Conservation (phyloP, 2,797 vertebrate species). For the Acanthurus tractus region DNA sequence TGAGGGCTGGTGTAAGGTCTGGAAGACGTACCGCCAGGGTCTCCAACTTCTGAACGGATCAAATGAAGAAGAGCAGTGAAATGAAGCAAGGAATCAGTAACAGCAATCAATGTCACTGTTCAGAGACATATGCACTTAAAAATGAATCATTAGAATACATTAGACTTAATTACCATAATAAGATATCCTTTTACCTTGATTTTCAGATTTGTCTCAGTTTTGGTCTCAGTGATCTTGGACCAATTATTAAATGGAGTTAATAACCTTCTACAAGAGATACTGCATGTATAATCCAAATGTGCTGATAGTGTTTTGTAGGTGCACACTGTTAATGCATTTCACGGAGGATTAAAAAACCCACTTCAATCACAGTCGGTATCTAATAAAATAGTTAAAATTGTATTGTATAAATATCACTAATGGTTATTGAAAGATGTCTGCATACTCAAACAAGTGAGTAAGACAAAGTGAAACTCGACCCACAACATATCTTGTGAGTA, state of each 20-base stretch:
- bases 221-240: slow-evolving; percentile 17
- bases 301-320: slow-evolving; percentile 18
- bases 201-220: slow-evolving; percentile 5
- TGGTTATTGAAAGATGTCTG: slow-evolving; percentile 26
- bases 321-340: slow-evolving; percentile 10
- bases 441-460: slow-evolving; percentile 28
- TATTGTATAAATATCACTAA: slow-evolving; percentile 20
- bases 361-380: not conserved
- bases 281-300: slow-evolving; percentile 57
- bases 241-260: slow-evolving; percentile 15
- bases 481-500: not conserved
- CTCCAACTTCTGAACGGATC: slow-evolving; percentile 66
- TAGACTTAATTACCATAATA: slow-evolving; percentile 20
- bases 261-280: slow-evolving; percentile 24
- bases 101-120: slow-evolving; percentile 22
- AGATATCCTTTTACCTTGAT: slow-evolving; percentile 38
- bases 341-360: slow-evolving; percentile 29
- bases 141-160: slow-evolving; percentile 22
- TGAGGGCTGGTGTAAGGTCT: slow-evolving; percentile 57
- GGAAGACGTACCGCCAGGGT: slow-evolving; percentile 69
- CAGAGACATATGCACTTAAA: slow-evolving; percentile 30
- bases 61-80: slow-evolving; percentile 56
- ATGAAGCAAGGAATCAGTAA: slow-evolving; percentile 37
- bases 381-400: slow-evolving; percentile 14
- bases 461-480: not conserved